Conservation (phyloP, 1,140 invertebrate genomes). For the Drosophila santomea region DNA sequence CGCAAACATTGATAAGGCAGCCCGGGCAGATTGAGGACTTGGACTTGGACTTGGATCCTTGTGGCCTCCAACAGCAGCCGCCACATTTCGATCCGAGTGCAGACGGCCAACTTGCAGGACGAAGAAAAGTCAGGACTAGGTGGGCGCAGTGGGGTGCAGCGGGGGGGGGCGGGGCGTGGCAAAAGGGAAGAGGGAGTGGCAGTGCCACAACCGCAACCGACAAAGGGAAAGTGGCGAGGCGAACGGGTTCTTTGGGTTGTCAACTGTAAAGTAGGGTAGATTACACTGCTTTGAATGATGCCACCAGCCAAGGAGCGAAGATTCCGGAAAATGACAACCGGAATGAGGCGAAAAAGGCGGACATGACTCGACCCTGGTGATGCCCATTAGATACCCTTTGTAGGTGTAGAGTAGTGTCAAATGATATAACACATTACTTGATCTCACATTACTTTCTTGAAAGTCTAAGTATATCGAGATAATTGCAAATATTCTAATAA, state of each 20-base stretch:
- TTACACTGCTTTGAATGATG: conserved; percentile 72
- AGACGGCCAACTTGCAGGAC: conserved; percentile 4
- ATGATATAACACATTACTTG: no score
- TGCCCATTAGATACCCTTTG: conserved; percentile 1
- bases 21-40: conserved; percentile 25
- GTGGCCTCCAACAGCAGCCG: conserved; percentile 19
- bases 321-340: conserved; percentile 49
- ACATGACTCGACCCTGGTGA: conserved; percentile 2
- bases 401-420: no score
- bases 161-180: background rate
- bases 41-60: background rate
- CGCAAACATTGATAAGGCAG: conserved; percentile 62
- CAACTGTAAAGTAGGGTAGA: conserved; percentile 79
- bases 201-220: conserved; percentile 63
- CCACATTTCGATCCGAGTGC: conserved; percentile 12
- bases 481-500: no score
- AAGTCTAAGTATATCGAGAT: no score
- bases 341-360: background rate
- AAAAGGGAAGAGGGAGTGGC: background rate
- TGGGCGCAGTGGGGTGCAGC: background rate
- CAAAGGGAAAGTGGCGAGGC: conserved; percentile 31
- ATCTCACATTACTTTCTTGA: no score
- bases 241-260: conserved; percentile 58
- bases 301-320: conserved; percentile 36
- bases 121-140: background rate